phyloP scores from a whole-genome alignment of 1,140 invertebrate species.

The Tetraneura akinire region DNA sequence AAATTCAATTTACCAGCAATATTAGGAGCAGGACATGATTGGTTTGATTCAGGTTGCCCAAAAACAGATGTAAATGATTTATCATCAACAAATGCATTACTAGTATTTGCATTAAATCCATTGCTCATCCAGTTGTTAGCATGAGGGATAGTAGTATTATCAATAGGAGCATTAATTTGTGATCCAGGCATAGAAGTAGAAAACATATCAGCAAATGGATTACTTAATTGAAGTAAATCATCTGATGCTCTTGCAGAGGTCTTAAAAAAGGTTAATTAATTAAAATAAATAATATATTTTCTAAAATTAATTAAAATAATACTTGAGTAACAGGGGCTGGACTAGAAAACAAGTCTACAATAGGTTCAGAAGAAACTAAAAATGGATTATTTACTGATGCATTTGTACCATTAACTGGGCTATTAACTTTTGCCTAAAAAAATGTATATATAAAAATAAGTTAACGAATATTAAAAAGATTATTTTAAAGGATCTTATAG shows the following conservation, averaged over 20 bases:
- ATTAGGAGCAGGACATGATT: slow-evolving; percentile 22
- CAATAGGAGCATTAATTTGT: slow-evolving; percentile 39
- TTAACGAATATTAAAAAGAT: not conserved
- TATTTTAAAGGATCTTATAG: not conserved
- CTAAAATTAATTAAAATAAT: not conserved
- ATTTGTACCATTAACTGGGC: slow-evolving; percentile 66
- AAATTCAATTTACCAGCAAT: slow-evolving; percentile 34
- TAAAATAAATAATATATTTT: not conserved
- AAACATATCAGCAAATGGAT: slow-evolving; percentile 90
- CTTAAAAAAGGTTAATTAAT: slow-evolving; percentile 37
- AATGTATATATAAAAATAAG: not conserved
- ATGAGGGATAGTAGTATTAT: slow-evolving; percentile 57
- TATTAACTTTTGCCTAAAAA: slow-evolving; percentile 75
- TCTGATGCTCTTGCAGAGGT: slow-evolving; percentile 73
- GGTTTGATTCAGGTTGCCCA: slow-evolving; percentile 64
- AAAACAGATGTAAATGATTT: slow-evolving; percentile 83
- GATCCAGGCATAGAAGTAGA: slow-evolving; percentile 53
- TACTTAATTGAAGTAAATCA: slow-evolving; percentile 82
- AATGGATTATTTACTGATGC: slow-evolving; percentile 71
- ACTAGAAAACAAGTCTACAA: slow-evolving; percentile 73
- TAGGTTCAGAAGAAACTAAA: slow-evolving; percentile 69
- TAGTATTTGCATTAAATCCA: slow-evolving; percentile 61
- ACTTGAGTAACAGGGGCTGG: slow-evolving; percentile 59
- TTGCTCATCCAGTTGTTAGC: slow-evolving; percentile 72
- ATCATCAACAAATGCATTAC: slow-evolving; percentile 80